Evolutionary conservation across 1,140 invertebrate species (phyloP), one percentile per base, ranked within the genome.

Genomic region (Hyles vespertilio): DNA sequence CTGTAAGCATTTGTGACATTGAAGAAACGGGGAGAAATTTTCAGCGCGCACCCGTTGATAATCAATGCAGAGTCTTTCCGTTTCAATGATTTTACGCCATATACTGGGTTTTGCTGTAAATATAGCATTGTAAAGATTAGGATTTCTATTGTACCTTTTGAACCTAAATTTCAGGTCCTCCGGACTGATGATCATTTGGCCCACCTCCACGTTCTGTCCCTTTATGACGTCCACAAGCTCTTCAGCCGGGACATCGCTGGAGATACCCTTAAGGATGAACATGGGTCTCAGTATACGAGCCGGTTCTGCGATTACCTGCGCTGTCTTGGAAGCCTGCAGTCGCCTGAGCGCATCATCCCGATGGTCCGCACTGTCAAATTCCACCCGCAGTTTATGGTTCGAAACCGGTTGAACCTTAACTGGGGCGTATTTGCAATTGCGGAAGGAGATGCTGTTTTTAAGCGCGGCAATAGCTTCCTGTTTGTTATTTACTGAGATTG

Each of bases 311-410:
- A 32, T 32, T 6, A 32, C 50, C 11, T 34, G 22, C 9, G 32
- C 32, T 8, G 7, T 7, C 8, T 33, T 32, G 5, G 12, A 3
- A 4, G 8, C 22, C 4, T 8, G 11, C 6, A 51, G 3, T 5
- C 50, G 12, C 4, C 9, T 56, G 3, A 68, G 51, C 0, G 61
- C 55, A 6, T 60, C 52, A 10, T 68, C 58, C 2, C 55, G 6
- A 1, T 68, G 61, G 0, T 50, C 32, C 3, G 6, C 9, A n/a
- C 7, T 67, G 9, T 67, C 61, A 43, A 67, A 67, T 6, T 63
- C 57, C 3, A 67, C 54, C 2, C 55, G 46, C 2, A 68, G 32
- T 12, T 58, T 58, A 6, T 64, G 64, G 32, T 64, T 64, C 0
- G 58, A 60, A 0, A 64, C 12, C 3, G 51, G 32, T 36, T 51